Percentiles rank a stretch among this genome's conserved stretches.
phyloP scores from a whole-genome alignment of 2,888 invertebrate species.

The Crocallis elinguaria region DNA sequence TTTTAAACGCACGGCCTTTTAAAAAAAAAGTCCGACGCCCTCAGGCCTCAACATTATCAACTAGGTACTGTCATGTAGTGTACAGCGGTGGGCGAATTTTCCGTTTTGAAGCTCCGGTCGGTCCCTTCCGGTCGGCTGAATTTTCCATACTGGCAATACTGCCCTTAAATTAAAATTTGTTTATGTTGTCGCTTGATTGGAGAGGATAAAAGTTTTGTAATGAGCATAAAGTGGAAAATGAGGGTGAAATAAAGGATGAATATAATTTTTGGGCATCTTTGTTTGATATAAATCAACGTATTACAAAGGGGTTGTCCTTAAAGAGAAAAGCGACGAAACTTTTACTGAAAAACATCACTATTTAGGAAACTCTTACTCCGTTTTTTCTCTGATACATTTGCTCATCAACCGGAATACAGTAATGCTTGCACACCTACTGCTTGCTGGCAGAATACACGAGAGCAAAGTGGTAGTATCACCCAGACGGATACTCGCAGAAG shows the following conservation, averaged over 20 bases:
- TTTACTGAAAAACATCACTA: too few relatives aligned
- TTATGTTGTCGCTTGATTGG: constrained; percentile 61
- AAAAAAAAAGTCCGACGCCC: too few relatives aligned
- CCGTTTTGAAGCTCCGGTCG: constrained; percentile 37
- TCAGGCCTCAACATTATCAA: neutral
- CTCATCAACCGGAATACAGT: too few relatives aligned
- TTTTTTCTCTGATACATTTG: too few relatives aligned
- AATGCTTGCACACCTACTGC: too few relatives aligned
- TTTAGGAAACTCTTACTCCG: too few relatives aligned
- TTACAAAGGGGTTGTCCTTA: neutral
- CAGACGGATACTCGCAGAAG: too few relatives aligned
- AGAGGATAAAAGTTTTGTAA: constrained; percentile 24
- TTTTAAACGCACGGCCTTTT: too few relatives aligned
- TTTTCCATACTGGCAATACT: constrained; percentile 56
- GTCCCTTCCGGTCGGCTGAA: constrained; percentile 66
- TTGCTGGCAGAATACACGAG: too few relatives aligned
- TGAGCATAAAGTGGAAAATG: constrained; percentile 14
- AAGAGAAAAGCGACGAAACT: too few relatives aligned
- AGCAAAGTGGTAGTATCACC: too few relatives aligned
- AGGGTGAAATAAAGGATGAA: constrained; percentile 4
- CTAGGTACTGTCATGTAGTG: neutral
- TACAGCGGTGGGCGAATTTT: constrained; percentile 28
- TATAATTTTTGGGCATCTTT: constrained; percentile 1
- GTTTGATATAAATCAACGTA: neutral
- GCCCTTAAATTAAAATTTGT: constrained; percentile 67